phyloP scores from a whole-genome alignment of 2,888 invertebrate species.

The Autographa pulchrina region DNA sequence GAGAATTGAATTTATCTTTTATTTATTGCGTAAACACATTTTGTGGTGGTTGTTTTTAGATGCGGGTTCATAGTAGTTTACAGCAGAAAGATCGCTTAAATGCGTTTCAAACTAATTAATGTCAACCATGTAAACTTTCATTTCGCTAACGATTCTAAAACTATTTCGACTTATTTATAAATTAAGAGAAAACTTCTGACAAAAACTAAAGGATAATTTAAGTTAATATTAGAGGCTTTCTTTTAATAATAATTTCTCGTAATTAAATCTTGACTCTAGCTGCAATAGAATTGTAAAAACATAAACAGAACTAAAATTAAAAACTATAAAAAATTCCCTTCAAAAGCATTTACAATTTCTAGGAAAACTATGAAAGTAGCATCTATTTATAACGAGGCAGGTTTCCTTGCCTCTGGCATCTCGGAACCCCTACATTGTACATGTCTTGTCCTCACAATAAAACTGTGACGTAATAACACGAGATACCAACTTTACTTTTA shows the following conservation, averaged over 20 bases:
- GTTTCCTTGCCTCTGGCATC: slow-evolving; percentile 4
- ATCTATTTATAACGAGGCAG: slow-evolving; percentile 1
- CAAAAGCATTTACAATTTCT: not conserved
- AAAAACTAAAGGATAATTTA: no score
- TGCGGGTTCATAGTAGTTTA: not conserved
- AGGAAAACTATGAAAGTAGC: slow-evolving; percentile 4
- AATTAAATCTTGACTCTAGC: no score
- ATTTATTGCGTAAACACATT: not conserved
- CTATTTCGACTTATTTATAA: no score
- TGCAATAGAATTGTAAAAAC: no score
- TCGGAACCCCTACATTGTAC: not conserved
- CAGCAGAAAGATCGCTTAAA: no score
- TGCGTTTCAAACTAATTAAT: no score
- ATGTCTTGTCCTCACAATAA: slow-evolving; percentile 4
- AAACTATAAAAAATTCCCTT: not conserved
- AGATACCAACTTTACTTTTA: not conserved
- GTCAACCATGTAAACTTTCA: no score
- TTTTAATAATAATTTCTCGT: no score
- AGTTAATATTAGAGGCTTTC: no score
- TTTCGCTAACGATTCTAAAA: no score
- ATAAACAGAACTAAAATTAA: not conserved
- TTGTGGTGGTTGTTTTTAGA: not conserved
- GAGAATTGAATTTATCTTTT: slow-evolving; percentile 6
- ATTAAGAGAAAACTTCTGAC: no score
- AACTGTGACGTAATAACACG: not conserved